Conservation (phyloP, 2,888 invertebrate species). For the Shargacucullia verbasci region DNA sequence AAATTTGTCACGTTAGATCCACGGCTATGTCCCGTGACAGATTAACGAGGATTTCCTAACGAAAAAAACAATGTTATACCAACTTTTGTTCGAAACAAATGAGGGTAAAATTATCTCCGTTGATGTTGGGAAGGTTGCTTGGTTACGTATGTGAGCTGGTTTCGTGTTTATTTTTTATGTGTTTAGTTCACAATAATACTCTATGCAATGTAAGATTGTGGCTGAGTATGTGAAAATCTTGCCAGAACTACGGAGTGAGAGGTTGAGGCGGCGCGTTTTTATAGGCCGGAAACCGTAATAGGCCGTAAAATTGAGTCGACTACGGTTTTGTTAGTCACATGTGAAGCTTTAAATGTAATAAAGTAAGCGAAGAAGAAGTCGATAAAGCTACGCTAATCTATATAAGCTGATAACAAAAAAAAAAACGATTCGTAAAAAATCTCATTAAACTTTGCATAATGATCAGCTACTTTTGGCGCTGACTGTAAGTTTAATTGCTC, state of each 20-base stretch:
- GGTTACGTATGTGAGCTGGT: not conserved
- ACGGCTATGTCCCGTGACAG: conserved; percentile 51
- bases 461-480: too few species aligned
- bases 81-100: conserved; percentile 10
- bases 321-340: not conserved
- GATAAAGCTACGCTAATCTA: too few species aligned
- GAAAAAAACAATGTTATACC: conserved; percentile 33
- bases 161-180: not conserved
- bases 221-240: not conserved
- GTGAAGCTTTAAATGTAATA: not conserved
- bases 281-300: not conserved
- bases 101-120: conserved; percentile 14
- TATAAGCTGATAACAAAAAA: too few species aligned
- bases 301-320: not conserved
- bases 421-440: too few species aligned
- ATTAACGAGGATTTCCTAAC: conserved; percentile 37
- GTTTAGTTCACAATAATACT: conserved; percentile 1
- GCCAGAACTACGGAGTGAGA: not conserved
- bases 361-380: not conserved
- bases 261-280: not conserved
- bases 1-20: conserved; percentile 57
- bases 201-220: not conserved
- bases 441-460: too few species aligned
- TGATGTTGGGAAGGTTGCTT: conserved; percentile 2
- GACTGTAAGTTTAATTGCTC: too few species aligned